Base-by-base conservation (phyloP, 1,140 invertebrate genomes). In the Fopius arisanus region DNA sequence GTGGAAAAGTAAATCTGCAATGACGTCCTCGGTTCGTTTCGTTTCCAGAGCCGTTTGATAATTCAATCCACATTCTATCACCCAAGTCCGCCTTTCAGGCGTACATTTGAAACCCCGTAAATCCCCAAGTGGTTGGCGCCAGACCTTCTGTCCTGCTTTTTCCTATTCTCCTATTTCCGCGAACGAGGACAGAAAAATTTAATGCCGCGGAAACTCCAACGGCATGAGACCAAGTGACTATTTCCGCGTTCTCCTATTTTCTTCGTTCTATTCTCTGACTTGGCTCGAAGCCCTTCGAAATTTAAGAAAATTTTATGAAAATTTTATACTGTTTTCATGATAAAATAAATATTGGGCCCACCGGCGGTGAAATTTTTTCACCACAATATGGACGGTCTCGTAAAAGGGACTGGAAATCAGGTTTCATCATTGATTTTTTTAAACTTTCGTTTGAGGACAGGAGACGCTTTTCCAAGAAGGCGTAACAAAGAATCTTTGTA, bases 31-130 rank as follows among this genome's bases (percentile, higher is more conserved):
- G 9, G 16, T 54, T 23, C 51, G 7, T 54, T 21, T 23, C 12
- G 12, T 23, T 23, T 54, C 19, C 51, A 21, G 9, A 54, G 1
- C 16, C 7, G 51, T 9, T 54, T 54, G 51, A 54, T 54, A 54
- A 54, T 54, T 54, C 19, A 54, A 54, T 54, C 23, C 51, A 21
- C 51, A 54, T 54, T 54, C 51, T 54, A 54, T 54, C 51, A 54
- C 51, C 51, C 16, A 23, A 16, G 16, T 54, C 9, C 51, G 51
- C 51, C 51, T 23, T 54, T 54, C 51, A 12, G 51, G 4, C 16
- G 51, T 54, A 54, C 3, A 7, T 21, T 19, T 54, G 3, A 19
- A 19, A 54, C 51, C 51, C 51, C 51, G 51, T 54, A 21, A 54
- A 54, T 54, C 21, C 21, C 19, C 2, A 1, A 54, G 51, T 21